Base-by-base conservation (phyloP, 2,113 vertebrate genomes). In the Lagopus leucura region DNA sequence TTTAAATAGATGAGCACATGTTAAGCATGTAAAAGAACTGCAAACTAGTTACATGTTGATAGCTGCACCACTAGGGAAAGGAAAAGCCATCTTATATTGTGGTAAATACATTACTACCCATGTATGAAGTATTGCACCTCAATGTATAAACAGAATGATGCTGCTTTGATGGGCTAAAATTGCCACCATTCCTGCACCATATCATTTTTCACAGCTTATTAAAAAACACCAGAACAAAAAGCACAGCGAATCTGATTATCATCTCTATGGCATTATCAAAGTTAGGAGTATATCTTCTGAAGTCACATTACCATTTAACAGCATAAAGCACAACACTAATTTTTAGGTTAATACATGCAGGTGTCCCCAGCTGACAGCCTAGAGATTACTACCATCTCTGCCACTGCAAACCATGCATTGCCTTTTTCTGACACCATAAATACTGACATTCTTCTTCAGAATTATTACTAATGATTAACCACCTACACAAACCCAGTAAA, bases 391-490 rank as follows among this genome's bases (percentile, higher is more conserved):
- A 19, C 5, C 11, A 32, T 27, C 38, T 67, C 43, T 50, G 48
- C 7, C 27, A n/a, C 21, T 12, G 24, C 34, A 71, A 74, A 45
- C 36, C 13, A 50, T 21, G 22, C 2, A 13, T 27, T 27, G 36
- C 11, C 9, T 16, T n/a, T 45, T 36, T 21, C 11, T 6, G 40
- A 18, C 24, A 67, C 21, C 12, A 36, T 2, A 4, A 66, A 61
- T 9, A 57, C 11, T 0, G 0, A 17, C 10, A 32, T 5, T 52
- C 6, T 70, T 5, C 13, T 57, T 67, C 71, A 73, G 20, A 77
- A 28, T 18, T 58, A 38, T 48, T 40, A 34, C 7, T 50, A 71
- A n/a, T 10, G 47, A 27, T 30, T 52, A 28, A 63, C 22, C 42
- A 47, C 17, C 20, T 72, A 63, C 81, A 64, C 10, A 6, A 58